These are phyloP conservation scores for Hippopotamyrus pictus DNA, from an alignment of 2,797 vertebrate species.

Conservation along the genomic window DNA sequence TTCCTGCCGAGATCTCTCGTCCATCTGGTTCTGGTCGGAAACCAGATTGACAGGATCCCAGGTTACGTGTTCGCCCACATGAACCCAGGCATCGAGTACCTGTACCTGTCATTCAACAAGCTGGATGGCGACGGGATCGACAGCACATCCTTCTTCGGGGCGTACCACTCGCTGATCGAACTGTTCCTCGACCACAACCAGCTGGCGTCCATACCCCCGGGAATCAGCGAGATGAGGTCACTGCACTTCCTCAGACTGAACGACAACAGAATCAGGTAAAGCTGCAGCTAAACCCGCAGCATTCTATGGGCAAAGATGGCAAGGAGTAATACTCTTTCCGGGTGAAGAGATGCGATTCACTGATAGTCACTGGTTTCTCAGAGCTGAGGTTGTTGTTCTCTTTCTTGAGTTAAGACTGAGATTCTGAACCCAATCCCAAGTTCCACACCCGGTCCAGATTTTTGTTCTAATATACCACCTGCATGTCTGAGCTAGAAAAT, in stretches of 20 bases:
- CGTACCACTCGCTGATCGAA: slow-evolving; percentile 79
- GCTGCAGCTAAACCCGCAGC: neutral
- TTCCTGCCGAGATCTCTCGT: slow-evolving; percentile 84
- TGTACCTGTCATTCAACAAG: slow-evolving; percentile 91
- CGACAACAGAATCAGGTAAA: slow-evolving; percentile 67
- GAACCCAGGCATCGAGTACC: slow-evolving; percentile 86
- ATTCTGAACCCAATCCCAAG: neutral
- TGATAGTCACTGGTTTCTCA: neutral
- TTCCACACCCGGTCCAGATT: neutral
- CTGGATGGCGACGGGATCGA: slow-evolving; percentile 77
- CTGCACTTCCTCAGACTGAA: slow-evolving; percentile 85
- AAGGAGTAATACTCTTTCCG: neutral
- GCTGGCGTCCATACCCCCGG: slow-evolving; percentile 71
- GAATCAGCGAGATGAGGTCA: slow-evolving; percentile 82
- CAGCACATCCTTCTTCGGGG: slow-evolving; percentile 82
- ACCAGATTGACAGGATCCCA: slow-evolving; percentile 89
- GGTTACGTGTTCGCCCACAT: slow-evolving; percentile 93
- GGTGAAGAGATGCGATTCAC: neutral
- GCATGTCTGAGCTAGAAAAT: neutral
- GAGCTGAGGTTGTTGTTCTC: neutral
- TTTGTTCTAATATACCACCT: neutral
- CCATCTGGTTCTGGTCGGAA: slow-evolving; percentile 84
- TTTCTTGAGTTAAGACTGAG: neutral
- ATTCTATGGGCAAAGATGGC: neutral
- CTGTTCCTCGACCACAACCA: slow-evolving; percentile 91